A percentile compares a stretch with the other conserved stretches of the same genome.
Evolutionary conservation across 2,113 vertebrate genomes (phyloP).

Genomic region (Passerina amoena): DNA sequence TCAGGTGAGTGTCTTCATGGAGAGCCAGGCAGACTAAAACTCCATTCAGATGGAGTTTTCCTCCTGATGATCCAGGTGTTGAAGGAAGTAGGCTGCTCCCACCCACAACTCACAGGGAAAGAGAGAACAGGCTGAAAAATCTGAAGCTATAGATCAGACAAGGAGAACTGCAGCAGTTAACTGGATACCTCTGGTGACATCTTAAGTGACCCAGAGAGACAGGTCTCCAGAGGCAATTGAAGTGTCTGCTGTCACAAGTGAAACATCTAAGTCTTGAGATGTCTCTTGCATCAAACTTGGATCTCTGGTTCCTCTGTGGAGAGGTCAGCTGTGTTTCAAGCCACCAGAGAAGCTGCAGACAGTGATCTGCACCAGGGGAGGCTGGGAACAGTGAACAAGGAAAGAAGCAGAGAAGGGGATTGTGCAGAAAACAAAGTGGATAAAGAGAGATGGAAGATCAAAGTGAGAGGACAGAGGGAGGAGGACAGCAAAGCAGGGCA

Average conservation of each 20-base stretch:
- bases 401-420: background rate
- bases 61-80: background rate
- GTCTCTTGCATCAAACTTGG: background rate
- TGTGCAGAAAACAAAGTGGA: background rate
- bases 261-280: background rate
- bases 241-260: background rate
- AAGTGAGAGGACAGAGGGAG: background rate
- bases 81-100: background rate
- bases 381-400: background rate
- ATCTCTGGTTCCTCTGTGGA: background rate
- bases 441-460: background rate
- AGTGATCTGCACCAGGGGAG: background rate
- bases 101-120: background rate
- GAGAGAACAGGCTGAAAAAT: background rate
- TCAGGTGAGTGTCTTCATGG: background rate
- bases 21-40: background rate
- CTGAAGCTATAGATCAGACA: background rate
- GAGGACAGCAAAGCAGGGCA: background rate
- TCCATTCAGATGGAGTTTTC: background rate
- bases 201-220: background rate
- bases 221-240: background rate
- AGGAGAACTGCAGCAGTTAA: background rate
- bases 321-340: background rate
- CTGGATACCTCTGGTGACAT: background rate
- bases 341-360: background rate